These are phyloP conservation scores for Neoniphon sammara DNA, from an alignment of 2,797 vertebrate genomes.

Conservation along the genomic window DNA sequence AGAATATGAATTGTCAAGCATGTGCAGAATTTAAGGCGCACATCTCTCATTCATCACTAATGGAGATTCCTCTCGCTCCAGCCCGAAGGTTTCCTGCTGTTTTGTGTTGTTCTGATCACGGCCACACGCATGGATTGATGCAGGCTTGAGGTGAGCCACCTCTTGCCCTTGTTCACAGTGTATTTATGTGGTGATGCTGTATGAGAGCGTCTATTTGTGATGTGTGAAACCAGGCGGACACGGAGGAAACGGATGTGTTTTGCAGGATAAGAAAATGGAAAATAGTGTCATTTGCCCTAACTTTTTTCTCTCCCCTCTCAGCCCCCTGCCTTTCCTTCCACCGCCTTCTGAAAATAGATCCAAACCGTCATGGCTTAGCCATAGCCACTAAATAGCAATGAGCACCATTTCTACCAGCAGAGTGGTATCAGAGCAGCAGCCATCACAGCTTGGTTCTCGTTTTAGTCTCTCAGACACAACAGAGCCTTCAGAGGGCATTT, in stretches of 20 bases:
- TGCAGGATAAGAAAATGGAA: neutral
- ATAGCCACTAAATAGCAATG: slow-evolving; percentile 49
- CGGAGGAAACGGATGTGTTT: neutral
- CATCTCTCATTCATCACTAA: no score
- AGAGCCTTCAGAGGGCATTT: slow-evolving; percentile 36
- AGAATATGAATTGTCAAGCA: no score
- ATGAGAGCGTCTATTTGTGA: slow-evolving; percentile 14
- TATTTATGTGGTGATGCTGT: neutral
- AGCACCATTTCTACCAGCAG: slow-evolving; percentile 49
- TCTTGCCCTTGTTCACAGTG: no score
- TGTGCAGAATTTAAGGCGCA: no score
- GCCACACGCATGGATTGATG: no score
- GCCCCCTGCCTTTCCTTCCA: slow-evolving; percentile 5
- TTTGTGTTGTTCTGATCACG: no score
- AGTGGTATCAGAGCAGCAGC: slow-evolving; percentile 37
- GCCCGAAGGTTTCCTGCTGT: no score
- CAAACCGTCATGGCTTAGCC: slow-evolving; percentile 22
- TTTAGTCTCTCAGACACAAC: slow-evolving; percentile 29
- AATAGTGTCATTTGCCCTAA: neutral
- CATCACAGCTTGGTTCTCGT: slow-evolving; percentile 28
- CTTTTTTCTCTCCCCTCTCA: neutral
- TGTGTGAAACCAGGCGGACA: slow-evolving; percentile 1
- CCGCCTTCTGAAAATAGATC: slow-evolving; percentile 45
- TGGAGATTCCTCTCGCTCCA: no score
- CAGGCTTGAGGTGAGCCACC: no score